Evolutionary conservation across 1,140 invertebrate species (phyloP).

Genomic region (Cotesia typhae): DNA sequence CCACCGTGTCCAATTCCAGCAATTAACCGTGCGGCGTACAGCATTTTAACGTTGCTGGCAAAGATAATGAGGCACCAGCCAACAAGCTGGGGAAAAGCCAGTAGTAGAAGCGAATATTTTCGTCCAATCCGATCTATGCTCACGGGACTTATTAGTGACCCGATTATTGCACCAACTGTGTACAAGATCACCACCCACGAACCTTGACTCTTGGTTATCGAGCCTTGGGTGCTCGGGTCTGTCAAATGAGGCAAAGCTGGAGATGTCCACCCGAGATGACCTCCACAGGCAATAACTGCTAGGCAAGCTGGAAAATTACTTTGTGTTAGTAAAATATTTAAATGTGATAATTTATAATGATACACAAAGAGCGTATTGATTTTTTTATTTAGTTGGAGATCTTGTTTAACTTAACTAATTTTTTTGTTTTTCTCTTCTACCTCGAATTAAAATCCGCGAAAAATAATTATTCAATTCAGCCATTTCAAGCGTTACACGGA

Average conservation of each 20-base stretch:
- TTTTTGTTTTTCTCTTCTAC: too few species aligned
- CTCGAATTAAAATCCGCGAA: too few species aligned
- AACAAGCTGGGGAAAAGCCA: conserved; percentile 50
- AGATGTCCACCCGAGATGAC: conserved; percentile 56
- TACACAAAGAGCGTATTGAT: not conserved
- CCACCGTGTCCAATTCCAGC: conserved; percentile 66
- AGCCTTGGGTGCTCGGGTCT: conserved; percentile 38
- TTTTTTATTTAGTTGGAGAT: too few species aligned
- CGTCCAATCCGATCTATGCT: conserved; percentile 55
- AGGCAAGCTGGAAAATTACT: conserved; percentile 49
- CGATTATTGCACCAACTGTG: conserved; percentile 51
- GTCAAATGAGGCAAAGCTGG: conserved; percentile 53
- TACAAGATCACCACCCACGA: conserved; percentile 56
- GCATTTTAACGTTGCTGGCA: conserved; percentile 44
- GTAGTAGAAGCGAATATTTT: conserved; percentile 49
- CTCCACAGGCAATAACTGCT: conserved; percentile 53
- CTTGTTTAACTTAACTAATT: not conserved
- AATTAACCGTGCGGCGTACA: conserved; percentile 53
- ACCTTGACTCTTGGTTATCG: conserved; percentile 48
- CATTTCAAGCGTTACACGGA: not conserved
- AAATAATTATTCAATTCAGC: too few species aligned
- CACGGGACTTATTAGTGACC: conserved; percentile 48
- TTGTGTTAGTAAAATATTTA: conserved; percentile 1
- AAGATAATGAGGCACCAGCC: conserved; percentile 55
- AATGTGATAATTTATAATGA: conserved; percentile 1